These are phyloP conservation scores for Neoniphon sammara DNA, from an alignment of 2,797 vertebrate genomes.

Conservation along the genomic window DNA sequence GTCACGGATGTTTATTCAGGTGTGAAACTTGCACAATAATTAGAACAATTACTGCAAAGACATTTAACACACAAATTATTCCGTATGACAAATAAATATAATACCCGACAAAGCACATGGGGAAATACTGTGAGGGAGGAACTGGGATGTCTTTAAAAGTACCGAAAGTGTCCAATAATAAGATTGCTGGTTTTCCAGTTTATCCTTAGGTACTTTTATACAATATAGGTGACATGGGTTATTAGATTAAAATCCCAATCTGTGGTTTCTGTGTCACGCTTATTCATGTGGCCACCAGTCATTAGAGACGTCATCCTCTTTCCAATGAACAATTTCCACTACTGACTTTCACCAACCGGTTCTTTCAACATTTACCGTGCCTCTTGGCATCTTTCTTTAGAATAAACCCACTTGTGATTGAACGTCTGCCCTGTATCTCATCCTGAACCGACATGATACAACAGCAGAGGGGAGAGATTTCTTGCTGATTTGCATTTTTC, in stretches of 20 bases:
- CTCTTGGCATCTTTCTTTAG: constrained; percentile 12
- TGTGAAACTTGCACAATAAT: constrained; percentile 36
- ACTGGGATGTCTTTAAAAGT: not conserved
- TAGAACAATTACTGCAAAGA: constrained; percentile 22
- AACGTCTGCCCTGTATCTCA: not conserved
- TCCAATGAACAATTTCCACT: not conserved
- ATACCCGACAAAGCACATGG: not conserved
- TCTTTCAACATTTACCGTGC: constrained; percentile 1
- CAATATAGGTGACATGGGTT: not conserved
- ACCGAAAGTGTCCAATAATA: not conserved
- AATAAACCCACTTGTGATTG: not conserved
- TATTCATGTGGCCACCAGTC: no score
- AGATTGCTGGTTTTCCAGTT: constrained; percentile 45
- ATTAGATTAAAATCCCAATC: not conserved
- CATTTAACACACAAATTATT: constrained; percentile 44
- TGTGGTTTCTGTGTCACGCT: not conserved
- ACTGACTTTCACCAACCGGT: not conserved
- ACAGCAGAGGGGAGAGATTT: not conserved
- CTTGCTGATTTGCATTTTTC: not conserved
- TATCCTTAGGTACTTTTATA: not conserved
- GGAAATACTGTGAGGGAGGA: constrained; percentile 6
- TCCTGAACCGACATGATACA: not conserved
- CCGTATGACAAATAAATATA: constrained; percentile 67
- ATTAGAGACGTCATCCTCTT: not conserved
- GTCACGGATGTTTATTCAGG: constrained; percentile 54